phyloP scores from a whole-genome alignment of 1,140 invertebrate species.

The Leguminivora glycinivorella region DNA sequence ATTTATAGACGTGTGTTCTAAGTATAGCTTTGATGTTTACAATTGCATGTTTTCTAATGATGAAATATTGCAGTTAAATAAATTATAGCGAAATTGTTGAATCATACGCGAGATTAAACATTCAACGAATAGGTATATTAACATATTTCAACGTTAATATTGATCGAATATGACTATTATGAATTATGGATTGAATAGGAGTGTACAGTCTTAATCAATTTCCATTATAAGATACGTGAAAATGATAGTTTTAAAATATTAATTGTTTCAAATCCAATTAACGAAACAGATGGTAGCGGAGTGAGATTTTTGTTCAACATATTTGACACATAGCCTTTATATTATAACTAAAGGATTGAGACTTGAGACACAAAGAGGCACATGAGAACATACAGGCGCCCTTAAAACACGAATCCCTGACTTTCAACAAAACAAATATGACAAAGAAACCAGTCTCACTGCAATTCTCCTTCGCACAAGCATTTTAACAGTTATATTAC shows the following conservation, averaged over 20 bases:
- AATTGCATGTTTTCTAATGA: constrained; percentile 2
- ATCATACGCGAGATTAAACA: not conserved
- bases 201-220: not conserved
- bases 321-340: too few relatives aligned
- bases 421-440: not conserved
- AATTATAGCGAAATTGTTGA: not conserved
- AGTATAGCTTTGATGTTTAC: constrained; percentile 18
- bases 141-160: not conserved
- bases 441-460: not conserved
- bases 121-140: not conserved
- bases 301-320: too few relatives aligned
- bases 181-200: too few relatives aligned
- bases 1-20: constrained; percentile 32
- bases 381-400: too few relatives aligned
- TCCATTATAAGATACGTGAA: not conserved
- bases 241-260: not conserved
- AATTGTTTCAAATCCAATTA: not conserved
- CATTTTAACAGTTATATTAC: constrained; percentile 4
- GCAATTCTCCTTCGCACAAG: not conserved
- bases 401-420: not conserved
- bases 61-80: not conserved
- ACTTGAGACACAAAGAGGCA: not conserved
- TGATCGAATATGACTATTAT: too few relatives aligned
- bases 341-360: too few relatives aligned
- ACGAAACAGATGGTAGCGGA: not conserved